Evolutionary conservation across 2,888 invertebrate genomes (phyloP).

Genomic region (Tanytarsus gracilentus): DNA sequence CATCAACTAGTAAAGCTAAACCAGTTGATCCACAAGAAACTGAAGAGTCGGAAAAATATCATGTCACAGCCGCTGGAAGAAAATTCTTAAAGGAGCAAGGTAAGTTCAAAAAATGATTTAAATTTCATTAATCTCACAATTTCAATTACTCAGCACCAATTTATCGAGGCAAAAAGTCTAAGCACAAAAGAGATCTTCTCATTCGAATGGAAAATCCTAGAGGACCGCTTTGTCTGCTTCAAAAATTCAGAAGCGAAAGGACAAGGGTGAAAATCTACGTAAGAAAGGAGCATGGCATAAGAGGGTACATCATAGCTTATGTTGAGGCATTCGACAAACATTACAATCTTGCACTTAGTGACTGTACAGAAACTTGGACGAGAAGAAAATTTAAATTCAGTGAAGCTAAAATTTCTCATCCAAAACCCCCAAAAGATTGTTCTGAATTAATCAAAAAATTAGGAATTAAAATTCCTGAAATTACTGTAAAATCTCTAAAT

Average conservation of each 20-base stretch:
- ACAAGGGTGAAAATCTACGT: conserved; percentile 50
- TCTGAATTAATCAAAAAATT: conserved; percentile 43
- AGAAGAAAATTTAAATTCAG: conserved; percentile 46
- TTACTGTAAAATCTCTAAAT: conserved; percentile 50
- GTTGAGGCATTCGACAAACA: conserved; percentile 86
- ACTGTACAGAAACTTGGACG: conserved; percentile 75
- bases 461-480: conserved; percentile 47
- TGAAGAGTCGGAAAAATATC: conserved; percentile 33
- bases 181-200: conserved; percentile 45
- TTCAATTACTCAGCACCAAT: conserved; percentile 7
- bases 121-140: neutral
- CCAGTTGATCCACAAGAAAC: conserved; percentile 6
- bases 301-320: conserved; percentile 70
- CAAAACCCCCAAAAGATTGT: conserved; percentile 43
- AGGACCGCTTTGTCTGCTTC: conserved; percentile 57
- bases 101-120: conserved; percentile 32
- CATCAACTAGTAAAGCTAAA: conserved; percentile 10
- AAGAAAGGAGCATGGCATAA: conserved; percentile 58
- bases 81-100: conserved; percentile 44
- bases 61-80: conserved; percentile 43
- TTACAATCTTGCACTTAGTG: conserved; percentile 79
- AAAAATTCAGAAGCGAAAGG: conserved; percentile 42
- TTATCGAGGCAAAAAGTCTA: conserved; percentile 31
- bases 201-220: conserved; percentile 45
- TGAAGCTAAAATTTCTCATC: conserved; percentile 34